A percentile compares a stretch with the other conserved stretches of the same genome.
Conservation (phyloP, 1,140 invertebrate species). For the Psilanteris sp. region DNA sequence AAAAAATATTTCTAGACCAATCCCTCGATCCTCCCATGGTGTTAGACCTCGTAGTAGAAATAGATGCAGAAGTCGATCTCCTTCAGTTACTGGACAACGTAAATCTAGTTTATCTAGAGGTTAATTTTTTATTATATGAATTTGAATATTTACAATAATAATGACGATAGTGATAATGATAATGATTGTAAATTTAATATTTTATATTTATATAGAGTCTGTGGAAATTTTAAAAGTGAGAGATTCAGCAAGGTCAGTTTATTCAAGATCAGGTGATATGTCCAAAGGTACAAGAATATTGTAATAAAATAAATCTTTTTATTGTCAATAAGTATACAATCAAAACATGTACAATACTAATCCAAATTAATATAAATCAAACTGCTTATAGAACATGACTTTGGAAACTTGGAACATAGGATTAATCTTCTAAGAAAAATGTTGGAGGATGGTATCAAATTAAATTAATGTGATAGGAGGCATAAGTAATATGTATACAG, state of each 20-base stretch:
- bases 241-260: constrained; percentile 11
- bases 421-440: constrained; percentile 69
- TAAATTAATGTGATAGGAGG: constrained; percentile 67
- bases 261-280: constrained; percentile 6
- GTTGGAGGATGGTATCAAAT: constrained; percentile 68
- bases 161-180: no score
- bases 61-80: constrained; percentile 65
- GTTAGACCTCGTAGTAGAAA: constrained; percentile 29
- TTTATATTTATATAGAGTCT: constrained; percentile 7
- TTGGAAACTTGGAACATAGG: constrained; percentile 68
- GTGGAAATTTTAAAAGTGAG: constrained; percentile 29
- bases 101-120: constrained; percentile 66
- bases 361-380: neutral
- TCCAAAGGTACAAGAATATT: constrained; percentile 19
- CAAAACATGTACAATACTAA: neutral
- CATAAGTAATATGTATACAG: constrained; percentile 9
- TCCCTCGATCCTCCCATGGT: constrained; percentile 44
- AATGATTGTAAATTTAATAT: constrained; percentile 1
- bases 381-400: constrained; percentile 45
- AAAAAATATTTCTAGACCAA: constrained; percentile 29
- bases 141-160: no score
- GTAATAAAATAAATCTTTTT: constrained; percentile 44
- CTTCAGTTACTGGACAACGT: constrained; percentile 55
- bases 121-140: no score
- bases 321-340: constrained; percentile 20